Evolutionary conservation across 1,140 invertebrate species (phyloP).

Genomic region (Steinernema khuongi): DNA sequence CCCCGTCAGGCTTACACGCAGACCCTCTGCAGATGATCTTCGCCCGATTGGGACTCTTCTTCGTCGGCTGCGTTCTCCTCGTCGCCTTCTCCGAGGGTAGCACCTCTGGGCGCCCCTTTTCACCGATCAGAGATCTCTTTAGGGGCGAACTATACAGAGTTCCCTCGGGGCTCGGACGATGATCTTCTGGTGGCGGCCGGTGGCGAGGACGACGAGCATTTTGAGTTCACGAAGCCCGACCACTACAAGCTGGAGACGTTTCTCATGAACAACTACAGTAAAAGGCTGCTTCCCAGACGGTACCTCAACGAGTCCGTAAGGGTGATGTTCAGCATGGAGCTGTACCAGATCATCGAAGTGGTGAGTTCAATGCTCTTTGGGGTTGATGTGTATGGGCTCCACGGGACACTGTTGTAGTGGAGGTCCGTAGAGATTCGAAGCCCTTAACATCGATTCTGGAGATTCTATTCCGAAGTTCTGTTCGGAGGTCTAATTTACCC

Average conservation of each 20-base stretch:
- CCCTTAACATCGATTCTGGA: too few relatives aligned
- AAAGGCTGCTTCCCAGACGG: neutral
- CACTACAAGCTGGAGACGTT: neutral
- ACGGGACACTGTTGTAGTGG: too few relatives aligned
- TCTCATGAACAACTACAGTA: neutral
- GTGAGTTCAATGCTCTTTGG: neutral
- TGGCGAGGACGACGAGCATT: neutral
- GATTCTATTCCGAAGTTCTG: too few relatives aligned
- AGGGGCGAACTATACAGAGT: too few relatives aligned
- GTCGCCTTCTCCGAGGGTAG: neutral
- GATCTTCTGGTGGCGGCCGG: neutral
- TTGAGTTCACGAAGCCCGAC: neutral
- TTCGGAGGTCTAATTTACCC: too few relatives aligned
- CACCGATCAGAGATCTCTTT: too few relatives aligned
- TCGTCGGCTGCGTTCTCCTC: neutral
- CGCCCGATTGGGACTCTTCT: neutral
- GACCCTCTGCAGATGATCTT: neutral
- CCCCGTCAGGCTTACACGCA: neutral
- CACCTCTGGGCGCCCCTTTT: too few relatives aligned
- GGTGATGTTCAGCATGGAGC: constrained; percentile 28
- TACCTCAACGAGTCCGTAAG: constrained; percentile 15
- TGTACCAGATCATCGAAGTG: constrained; percentile 32
- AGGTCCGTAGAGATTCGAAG: too few relatives aligned
- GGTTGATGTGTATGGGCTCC: too few relatives aligned
- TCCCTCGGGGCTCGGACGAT: neutral